Evolutionary conservation across 2,797 vertebrate genomes (phyloP).

Genomic region (Galaxias olidus): DNA sequence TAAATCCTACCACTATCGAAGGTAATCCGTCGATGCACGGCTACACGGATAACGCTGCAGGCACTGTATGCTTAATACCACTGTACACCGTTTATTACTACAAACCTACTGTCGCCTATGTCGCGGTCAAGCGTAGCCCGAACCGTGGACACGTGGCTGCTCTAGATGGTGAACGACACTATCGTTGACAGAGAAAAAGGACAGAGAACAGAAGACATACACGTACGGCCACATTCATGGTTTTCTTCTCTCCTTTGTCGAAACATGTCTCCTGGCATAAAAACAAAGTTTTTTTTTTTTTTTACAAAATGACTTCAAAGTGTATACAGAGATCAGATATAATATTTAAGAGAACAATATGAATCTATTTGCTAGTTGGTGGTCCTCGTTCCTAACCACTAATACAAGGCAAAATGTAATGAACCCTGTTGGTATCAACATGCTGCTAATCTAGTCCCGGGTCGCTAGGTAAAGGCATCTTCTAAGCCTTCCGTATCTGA

Average conservation of each 20-base stretch:
- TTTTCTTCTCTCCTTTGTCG: constrained; percentile 9
- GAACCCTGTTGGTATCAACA: too few species aligned
- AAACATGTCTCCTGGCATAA: not conserved
- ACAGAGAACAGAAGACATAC: constrained; percentile 21
- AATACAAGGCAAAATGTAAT: too few species aligned
- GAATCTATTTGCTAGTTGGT: too few species aligned
- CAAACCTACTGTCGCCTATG: too few species aligned
- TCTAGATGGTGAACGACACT: constrained; percentile 35
- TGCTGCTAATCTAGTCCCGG: too few species aligned
- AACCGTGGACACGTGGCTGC: constrained; percentile 9
- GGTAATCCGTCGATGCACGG: constrained; percentile 52
- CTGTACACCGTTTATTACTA: constrained; percentile 15
- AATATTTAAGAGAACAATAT: too few species aligned
- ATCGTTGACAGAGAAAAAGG: too few species aligned
- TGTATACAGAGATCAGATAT: too few species aligned
- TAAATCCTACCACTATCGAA: constrained; percentile 52
- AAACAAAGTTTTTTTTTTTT: not conserved
- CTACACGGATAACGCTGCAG: constrained; percentile 68
- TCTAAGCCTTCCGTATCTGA: too few species aligned
- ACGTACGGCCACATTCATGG: constrained; percentile 9
- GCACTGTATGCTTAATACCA: constrained; percentile 57
- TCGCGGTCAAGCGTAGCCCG: constrained; percentile 33
- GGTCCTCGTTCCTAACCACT: too few species aligned
- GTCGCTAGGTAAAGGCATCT: too few species aligned
- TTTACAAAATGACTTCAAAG: too few species aligned